phyloP scores from a whole-genome alignment of 2,797 vertebrate genomes.

The Catamblyrhynchus diadema region DNA sequence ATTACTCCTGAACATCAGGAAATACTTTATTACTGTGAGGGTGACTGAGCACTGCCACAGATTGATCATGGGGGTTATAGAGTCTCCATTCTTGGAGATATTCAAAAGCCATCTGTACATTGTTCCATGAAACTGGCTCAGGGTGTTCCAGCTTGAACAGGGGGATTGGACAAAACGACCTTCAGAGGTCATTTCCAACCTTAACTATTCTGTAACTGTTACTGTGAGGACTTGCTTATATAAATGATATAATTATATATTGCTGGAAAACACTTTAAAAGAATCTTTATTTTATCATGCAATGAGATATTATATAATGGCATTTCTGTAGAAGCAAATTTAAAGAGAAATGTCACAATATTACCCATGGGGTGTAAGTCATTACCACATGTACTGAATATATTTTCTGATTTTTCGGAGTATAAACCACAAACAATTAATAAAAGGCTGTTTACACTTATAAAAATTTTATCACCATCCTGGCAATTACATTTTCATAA shows the following conservation, averaged over 20 bases:
- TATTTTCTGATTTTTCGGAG: neutral
- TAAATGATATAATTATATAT: neutral
- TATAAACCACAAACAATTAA: neutral
- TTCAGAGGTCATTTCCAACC: neutral
- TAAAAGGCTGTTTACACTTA: neutral
- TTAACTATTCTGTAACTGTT: neutral
- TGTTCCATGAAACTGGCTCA: accelerated
- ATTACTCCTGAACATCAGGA: neutral
- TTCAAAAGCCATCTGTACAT: neutral
- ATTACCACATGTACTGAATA: slow-evolving; percentile 14
- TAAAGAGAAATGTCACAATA: neutral
- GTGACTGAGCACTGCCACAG: neutral
- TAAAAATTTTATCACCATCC: slow-evolving; percentile 37
- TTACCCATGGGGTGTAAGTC: neutral
- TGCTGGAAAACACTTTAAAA: neutral
- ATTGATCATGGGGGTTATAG: neutral
- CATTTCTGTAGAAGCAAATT: neutral
- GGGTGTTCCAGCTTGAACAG: neutral
- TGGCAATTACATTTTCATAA: slow-evolving; percentile 19
- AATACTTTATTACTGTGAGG: neutral
- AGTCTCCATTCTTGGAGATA: neutral
- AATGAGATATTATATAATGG: neutral
- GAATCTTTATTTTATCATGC: neutral
- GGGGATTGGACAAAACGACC: neutral
- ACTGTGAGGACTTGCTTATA: neutral